Conservation (phyloP, 2,888 invertebrate genomes). For the Euproctis similis region DNA sequence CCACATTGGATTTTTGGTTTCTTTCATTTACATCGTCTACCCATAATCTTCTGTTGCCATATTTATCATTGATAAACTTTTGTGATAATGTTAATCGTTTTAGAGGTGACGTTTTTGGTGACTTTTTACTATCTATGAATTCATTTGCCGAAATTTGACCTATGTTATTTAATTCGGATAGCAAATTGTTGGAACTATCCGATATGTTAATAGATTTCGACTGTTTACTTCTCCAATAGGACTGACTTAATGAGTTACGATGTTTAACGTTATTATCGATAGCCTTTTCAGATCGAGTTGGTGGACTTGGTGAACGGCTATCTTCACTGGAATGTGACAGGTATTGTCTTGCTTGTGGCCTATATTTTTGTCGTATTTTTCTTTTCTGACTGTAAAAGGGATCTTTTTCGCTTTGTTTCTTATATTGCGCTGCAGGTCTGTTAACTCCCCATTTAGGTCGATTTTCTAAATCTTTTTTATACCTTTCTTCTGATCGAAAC, state of each 20-base stretch:
- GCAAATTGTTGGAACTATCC: constrained; percentile 50
- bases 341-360: constrained; percentile 74
- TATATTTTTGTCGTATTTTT: constrained; percentile 79
- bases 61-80: constrained; percentile 73
- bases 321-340: constrained; percentile 78
- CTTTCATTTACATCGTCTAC: constrained; percentile 53
- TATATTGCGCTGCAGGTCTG: constrained; percentile 86
- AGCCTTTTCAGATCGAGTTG: constrained; percentile 49
- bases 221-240: constrained; percentile 71
- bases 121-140: constrained; percentile 47
- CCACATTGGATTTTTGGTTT: constrained; percentile 43
- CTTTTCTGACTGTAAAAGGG: constrained; percentile 85
- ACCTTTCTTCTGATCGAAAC: constrained; percentile 70
- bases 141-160: constrained; percentile 60
- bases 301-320: constrained; percentile 76
- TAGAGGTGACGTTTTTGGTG: constrained; percentile 49
- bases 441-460: constrained; percentile 86
- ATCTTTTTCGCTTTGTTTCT: constrained; percentile 93
- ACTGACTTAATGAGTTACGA: constrained; percentile 67
- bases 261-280: constrained; percentile 51
- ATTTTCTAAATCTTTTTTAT: constrained; percentile 76
- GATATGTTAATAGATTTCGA: constrained; percentile 43
- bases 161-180: constrained; percentile 69
- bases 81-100: constrained; percentile 66
- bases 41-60: constrained; percentile 69